A percentile compares a stretch with the other conserved stretches of the same genome.
These are phyloP conservation scores for Apodemus sylvaticus DNA, from an alignment of 2,113 vertebrate species.

Conservation along the genomic window DNA sequence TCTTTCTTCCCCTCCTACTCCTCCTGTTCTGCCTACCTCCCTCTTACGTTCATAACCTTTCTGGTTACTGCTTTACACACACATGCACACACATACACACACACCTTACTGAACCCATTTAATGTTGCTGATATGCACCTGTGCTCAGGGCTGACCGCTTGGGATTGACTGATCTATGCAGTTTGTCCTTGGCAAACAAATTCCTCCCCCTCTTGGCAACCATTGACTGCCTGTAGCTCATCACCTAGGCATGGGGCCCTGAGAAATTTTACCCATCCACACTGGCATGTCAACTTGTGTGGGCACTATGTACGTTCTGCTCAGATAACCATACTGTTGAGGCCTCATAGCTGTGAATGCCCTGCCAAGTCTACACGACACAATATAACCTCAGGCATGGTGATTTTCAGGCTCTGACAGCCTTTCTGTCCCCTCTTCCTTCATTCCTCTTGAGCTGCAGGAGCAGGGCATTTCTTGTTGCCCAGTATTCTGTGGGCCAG, in stretches of 20 bases:
- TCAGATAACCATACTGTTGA: neutral
- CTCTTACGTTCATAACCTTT: neutral
- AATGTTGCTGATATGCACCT: neutral
- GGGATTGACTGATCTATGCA: neutral
- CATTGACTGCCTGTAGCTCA: neutral
- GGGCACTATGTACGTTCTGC: neutral
- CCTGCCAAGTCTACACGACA: neutral
- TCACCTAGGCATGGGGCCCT: neutral
- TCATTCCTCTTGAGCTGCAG: neutral
- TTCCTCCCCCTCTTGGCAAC: neutral
- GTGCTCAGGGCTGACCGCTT: neutral
- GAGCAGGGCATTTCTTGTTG: neutral
- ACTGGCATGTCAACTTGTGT: neutral
- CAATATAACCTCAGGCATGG: neutral
- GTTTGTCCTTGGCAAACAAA: neutral
- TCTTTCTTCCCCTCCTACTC: neutral
- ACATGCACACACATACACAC: neutral
- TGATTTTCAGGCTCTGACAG: neutral
- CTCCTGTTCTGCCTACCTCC: neutral
- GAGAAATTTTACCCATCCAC: neutral
- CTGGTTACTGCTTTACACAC: neutral
- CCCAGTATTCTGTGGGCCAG: neutral
- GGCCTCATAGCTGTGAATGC: neutral
- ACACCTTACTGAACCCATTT: neutral
- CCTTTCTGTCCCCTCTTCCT: neutral